Conservation (phyloP, 2,888 invertebrate genomes). For the Lacanobia oleracea region DNA sequence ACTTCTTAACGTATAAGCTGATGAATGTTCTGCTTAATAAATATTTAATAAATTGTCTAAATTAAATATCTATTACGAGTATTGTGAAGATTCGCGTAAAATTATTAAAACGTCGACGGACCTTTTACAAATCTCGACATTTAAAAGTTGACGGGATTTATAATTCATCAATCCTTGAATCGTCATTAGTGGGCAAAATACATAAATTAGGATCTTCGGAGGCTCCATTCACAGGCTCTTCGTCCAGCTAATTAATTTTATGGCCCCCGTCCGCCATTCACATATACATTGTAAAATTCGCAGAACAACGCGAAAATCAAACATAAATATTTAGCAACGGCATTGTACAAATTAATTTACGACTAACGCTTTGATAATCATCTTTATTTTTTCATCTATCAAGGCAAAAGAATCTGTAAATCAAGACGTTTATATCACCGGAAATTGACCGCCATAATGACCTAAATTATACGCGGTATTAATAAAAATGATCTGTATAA, state of each 20-base stretch:
- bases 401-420: conserved; percentile 47
- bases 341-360: conserved; percentile 76
- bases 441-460: conserved; percentile 51
- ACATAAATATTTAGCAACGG: conserved; percentile 65
- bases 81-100: neutral
- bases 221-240: conserved; percentile 68
- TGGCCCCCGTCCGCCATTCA: conserved; percentile 62
- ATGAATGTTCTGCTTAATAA: conserved; percentile 18
- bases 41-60: conserved; percentile 10
- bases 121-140: neutral
- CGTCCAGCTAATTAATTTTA: conserved; percentile 77
- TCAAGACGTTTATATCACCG: conserved; percentile 49
- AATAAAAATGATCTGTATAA: conserved; percentile 50
- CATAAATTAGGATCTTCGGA: conserved; percentile 55
- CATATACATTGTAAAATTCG: conserved; percentile 63
- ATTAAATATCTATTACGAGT: conserved; percentile 5
- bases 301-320: conserved; percentile 68
- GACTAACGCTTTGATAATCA: conserved; percentile 64
- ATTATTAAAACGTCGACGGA: neutral
- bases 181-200: conserved; percentile 42
- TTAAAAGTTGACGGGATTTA: neutral
- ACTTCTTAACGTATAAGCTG: conserved; percentile 11
- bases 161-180: conserved; percentile 51
- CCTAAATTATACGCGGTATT: conserved; percentile 53
- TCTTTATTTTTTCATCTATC: conserved; percentile 40